Evolutionary conservation across 2,888 invertebrate genomes (phyloP).

Genomic region (Buathra laborator): DNA sequence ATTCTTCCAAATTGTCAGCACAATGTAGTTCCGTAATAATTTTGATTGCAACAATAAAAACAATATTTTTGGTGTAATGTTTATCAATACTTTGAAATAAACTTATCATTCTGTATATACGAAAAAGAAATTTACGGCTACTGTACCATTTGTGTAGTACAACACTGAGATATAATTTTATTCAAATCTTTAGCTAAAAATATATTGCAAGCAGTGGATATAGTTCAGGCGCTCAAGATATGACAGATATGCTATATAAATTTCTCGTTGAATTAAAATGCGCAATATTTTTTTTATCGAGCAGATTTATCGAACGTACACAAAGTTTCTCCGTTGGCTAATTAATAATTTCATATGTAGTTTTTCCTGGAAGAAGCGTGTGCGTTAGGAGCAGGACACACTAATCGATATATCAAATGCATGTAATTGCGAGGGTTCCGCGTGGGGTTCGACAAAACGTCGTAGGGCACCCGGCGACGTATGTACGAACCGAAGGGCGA

Average conservation of each 20-base stretch:
- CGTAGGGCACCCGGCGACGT: constrained; percentile 3
- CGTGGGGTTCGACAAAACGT: constrained; percentile 27
- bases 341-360: constrained; percentile 15
- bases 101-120: background rate
- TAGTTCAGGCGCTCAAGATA: background rate
- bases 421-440: constrained; percentile 10
- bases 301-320: background rate
- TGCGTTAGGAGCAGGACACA: constrained; percentile 10
- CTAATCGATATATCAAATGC: constrained; percentile 47
- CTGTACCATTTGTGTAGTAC: background rate
- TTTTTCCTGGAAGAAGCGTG: constrained; percentile 19
- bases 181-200: background rate
- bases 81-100: background rate
- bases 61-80: background rate
- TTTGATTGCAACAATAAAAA: background rate
- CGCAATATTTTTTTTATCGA: background rate
- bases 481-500: background rate
- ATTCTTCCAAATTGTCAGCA: background rate
- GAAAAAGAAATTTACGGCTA: background rate
- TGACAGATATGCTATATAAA: background rate
- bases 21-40: background rate
- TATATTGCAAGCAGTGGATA: background rate
- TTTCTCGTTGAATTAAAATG: background rate
- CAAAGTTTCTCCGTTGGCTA: background rate
- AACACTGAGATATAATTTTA: background rate